Evolutionary conservation across 2,113 vertebrate genomes (phyloP).

Genomic region (Bubo blakistoni): DNA sequence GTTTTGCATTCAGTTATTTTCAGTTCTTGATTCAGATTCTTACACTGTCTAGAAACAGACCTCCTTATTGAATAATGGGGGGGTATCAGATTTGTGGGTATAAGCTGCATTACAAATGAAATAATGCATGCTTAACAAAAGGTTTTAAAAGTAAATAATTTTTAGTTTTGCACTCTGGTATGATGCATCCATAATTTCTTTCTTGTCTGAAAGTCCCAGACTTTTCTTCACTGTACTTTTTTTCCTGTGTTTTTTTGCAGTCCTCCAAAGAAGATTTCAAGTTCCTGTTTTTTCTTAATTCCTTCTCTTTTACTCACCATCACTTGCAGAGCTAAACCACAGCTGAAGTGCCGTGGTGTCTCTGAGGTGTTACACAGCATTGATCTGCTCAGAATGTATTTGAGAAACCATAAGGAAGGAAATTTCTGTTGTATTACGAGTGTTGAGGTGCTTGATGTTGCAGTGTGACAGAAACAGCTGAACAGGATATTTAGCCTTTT

Average conservation of each 20-base stretch:
- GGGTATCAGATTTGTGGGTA: neutral
- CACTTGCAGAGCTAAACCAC: neutral
- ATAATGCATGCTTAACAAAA: slow-evolving; percentile 14
- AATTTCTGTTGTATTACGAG: neutral
- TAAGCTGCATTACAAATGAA: slow-evolving; percentile 33
- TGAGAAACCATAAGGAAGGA: neutral
- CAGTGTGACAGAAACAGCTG: neutral
- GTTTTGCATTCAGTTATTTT: neutral
- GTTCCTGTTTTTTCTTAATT: neutral
- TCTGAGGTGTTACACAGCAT: neutral
- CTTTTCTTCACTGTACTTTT: neutral
- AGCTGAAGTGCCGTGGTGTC: neutral
- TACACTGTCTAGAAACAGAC: neutral
- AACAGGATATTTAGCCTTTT: neutral
- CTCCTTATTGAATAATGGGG: neutral
- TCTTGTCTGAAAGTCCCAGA: neutral
- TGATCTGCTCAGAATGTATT: neutral
- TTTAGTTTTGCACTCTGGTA: neutral
- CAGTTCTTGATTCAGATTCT: neutral
- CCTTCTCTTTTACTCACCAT: neutral
- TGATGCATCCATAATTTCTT: neutral
- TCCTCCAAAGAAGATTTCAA: neutral
- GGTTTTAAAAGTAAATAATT: neutral
- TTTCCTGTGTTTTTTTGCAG: neutral
- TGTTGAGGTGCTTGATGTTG: neutral